These are phyloP conservation scores for Channa argus DNA, from an alignment of 2,113 vertebrate species.

Conservation along the genomic window DNA sequence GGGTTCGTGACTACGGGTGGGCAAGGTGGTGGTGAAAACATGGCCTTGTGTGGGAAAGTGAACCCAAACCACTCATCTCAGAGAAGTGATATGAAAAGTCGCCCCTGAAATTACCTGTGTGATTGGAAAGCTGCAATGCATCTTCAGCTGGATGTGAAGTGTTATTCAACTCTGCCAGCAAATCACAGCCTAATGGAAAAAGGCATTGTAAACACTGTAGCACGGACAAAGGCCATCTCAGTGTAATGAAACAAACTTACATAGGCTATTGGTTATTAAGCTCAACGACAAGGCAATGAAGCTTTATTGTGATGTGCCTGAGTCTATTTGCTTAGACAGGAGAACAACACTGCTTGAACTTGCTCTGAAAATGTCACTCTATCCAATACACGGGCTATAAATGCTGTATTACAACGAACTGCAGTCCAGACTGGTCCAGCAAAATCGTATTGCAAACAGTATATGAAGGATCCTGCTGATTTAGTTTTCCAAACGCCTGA, in stretches of 20 bases:
- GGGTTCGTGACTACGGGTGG: constrained; percentile 37
- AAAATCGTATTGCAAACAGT: too few relatives aligned
- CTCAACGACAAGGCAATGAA: constrained; percentile 1
- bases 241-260: constrained; percentile 24
- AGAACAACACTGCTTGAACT: neutral
- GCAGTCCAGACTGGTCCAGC: neutral
- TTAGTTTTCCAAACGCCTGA: neutral
- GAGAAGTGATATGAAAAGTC: constrained; percentile 40
- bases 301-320: neutral
- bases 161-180: constrained; percentile 12
- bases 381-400: neutral
- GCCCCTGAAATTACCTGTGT: constrained; percentile 33
- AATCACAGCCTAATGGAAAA: constrained; percentile 27
- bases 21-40: constrained; percentile 25
- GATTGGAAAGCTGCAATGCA: constrained; percentile 25
- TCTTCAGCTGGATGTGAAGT: constrained; percentile 20
- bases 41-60: constrained; percentile 42
- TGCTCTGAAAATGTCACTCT: neutral
- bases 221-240: constrained; percentile 20
- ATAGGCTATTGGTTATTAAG: constrained; percentile 15
- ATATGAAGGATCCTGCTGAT: too few relatives aligned
- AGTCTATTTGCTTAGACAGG: neutral
- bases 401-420: constrained; percentile 9
- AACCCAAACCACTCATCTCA: constrained; percentile 28
- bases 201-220: constrained; percentile 12